A percentile compares a stretch with the other conserved stretches of the same genome.
Evolutionary conservation across 2,797 vertebrate genomes (phyloP).

Genomic region (Sebastes dallii): DNA sequence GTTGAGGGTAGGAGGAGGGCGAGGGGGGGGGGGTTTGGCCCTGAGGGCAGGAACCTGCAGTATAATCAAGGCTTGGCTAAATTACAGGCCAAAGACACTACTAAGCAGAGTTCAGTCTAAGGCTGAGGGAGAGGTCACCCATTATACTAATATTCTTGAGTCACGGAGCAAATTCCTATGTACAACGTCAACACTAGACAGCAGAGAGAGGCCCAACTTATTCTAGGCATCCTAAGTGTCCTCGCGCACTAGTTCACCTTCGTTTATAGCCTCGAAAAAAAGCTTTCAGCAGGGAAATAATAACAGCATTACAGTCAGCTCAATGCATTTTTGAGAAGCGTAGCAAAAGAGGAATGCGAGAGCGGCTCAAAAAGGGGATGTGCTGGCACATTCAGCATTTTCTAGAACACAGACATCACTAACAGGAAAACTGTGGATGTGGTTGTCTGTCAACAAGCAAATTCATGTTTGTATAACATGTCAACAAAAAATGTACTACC

Average conservation of each 20-base stretch:
- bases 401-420: slow-evolving; percentile 22
- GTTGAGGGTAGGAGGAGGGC: neutral
- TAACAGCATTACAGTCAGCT: slow-evolving; percentile 53
- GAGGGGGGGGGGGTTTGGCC: neutral
- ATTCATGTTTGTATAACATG: slow-evolving; percentile 37
- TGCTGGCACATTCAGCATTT: slow-evolving; percentile 18
- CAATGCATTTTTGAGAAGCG: slow-evolving; percentile 63
- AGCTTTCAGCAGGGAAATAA: slow-evolving; percentile 69
- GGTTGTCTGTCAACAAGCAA: slow-evolving; percentile 12
- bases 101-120: slow-evolving; percentile 65
- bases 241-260: slow-evolving; percentile 11
- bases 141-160: slow-evolving; percentile 73
- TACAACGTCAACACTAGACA: slow-evolving; percentile 48
- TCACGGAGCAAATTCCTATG: slow-evolving; percentile 70
- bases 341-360: slow-evolving; percentile 59
- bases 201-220: slow-evolving; percentile 49
- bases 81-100: slow-evolving; percentile 73
- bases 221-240: slow-evolving; percentile 39
- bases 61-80: slow-evolving; percentile 73
- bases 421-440: neutral
- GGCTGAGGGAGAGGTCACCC: slow-evolving; percentile 64
- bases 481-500: slow-evolving; percentile 39
- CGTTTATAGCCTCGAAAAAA: slow-evolving; percentile 61
- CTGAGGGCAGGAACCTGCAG: slow-evolving; percentile 53
- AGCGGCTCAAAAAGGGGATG: slow-evolving; percentile 18